Conservation (phyloP, 2,888 invertebrate genomes). For the Microctonus aethiopoides region DNA sequence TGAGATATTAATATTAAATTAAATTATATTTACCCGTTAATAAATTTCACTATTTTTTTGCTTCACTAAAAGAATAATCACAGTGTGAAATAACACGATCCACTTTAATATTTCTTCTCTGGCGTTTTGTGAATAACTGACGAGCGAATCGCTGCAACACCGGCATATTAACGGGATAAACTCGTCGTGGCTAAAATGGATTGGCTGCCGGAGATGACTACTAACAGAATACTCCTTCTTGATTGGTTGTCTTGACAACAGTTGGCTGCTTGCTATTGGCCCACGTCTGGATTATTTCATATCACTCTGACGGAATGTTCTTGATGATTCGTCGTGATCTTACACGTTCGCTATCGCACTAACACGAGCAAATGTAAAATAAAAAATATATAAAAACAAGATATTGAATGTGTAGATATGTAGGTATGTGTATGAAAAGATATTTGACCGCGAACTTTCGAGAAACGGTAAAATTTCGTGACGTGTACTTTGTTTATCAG, state of each 20-base stretch:
- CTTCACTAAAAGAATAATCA: background rate
- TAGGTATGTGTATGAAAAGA: too few species aligned
- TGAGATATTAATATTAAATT: slow-evolving; percentile 25
- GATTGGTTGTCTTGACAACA: slow-evolving; percentile 70
- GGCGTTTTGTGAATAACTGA: slow-evolving; percentile 57
- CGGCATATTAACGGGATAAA: slow-evolving; percentile 61
- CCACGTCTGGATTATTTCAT: slow-evolving; percentile 70
- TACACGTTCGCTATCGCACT: background rate
- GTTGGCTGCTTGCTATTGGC: slow-evolving; percentile 76
- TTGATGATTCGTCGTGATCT: slow-evolving; percentile 41
- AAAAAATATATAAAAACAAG: too few species aligned
- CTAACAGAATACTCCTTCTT: slow-evolving; percentile 59
- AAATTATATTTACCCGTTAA: slow-evolving; percentile 21
- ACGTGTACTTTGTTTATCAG: background rate
- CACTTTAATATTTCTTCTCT: slow-evolving; percentile 29
- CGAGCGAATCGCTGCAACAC: slow-evolving; percentile 50
- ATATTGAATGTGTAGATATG: too few species aligned
- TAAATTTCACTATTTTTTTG: slow-evolving; percentile 13
- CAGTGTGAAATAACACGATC: slow-evolving; percentile 34
- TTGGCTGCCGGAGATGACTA: slow-evolving; percentile 69
- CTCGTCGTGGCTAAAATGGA: slow-evolving; percentile 73
- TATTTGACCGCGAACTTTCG: background rate
- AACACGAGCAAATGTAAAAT: too few species aligned
- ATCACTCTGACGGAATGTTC: slow-evolving; percentile 50
- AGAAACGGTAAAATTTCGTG: background rate